Conservation (phyloP, 2,113 vertebrate species). For the Romanogobio albipinnatus region DNA sequence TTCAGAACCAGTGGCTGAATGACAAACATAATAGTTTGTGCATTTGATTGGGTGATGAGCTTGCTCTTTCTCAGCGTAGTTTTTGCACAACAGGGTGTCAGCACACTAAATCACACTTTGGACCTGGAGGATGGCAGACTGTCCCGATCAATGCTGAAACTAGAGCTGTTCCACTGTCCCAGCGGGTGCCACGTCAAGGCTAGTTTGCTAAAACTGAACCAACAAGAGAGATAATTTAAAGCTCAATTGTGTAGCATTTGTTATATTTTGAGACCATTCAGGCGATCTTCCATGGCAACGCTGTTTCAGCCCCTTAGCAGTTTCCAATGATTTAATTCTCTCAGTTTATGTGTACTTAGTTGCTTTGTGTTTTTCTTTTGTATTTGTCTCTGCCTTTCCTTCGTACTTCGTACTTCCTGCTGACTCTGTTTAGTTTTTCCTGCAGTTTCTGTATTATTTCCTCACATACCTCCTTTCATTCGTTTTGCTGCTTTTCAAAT, state of each 20-base stretch:
- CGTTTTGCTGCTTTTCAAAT: neutral
- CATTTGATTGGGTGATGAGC: slow-evolving; percentile 27
- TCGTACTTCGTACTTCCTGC: too few relatives aligned
- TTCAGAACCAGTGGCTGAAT: slow-evolving; percentile 6
- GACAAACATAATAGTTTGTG: slow-evolving; percentile 33
- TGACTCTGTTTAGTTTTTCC: slow-evolving; percentile 16
- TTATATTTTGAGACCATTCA: slow-evolving; percentile 12
- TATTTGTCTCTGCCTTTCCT: neutral
- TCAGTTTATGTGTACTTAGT: neutral
- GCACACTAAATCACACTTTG: slow-evolving; percentile 50
- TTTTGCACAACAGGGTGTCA: slow-evolving; percentile 36
- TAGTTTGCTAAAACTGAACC: neutral
- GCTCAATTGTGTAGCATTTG: neutral
- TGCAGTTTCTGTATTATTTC: neutral
- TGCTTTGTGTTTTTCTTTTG: neutral
- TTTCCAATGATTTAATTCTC: neutral
- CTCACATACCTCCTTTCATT: neutral
- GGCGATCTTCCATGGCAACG: neutral
- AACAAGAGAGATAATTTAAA: slow-evolving; percentile 1
- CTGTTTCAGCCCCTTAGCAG: neutral
- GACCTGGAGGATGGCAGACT: slow-evolving; percentile 41
- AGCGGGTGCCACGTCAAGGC: neutral
- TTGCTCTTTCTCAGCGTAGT: slow-evolving; percentile 41
- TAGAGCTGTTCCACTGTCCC: slow-evolving; percentile 11
- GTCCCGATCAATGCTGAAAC: slow-evolving; percentile 47